Percentiles rank a stretch among this genome's conserved stretches.
Conservation (phyloP, 2,797 vertebrate species). For the Hydrolagus colliei region DNA sequence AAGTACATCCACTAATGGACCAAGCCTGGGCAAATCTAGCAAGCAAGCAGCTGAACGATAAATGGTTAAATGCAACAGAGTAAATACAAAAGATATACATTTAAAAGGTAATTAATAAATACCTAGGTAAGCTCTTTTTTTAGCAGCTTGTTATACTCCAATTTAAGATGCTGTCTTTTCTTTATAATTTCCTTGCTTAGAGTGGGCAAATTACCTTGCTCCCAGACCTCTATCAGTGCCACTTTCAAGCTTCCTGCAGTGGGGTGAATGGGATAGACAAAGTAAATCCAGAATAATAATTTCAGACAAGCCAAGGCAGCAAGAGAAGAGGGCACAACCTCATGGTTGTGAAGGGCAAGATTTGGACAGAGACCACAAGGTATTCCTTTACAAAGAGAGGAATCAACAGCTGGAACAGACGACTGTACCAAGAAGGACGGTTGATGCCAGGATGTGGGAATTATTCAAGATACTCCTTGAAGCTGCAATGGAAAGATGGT, state of each 20-base stretch:
- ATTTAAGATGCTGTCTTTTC: background rate
- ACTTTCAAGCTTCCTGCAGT: background rate
- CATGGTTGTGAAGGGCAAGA: background rate
- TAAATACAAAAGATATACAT: background rate
- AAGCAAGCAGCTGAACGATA: background rate
- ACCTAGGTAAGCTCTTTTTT: background rate
- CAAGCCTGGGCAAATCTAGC: background rate
- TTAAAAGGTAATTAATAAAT: background rate
- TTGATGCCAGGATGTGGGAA: background rate
- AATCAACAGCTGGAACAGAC: background rate
- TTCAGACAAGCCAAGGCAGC: too few relatives aligned
- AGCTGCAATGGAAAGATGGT: too few relatives aligned
- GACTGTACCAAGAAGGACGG: background rate
- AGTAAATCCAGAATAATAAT: too few relatives aligned
- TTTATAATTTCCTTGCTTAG: background rate
- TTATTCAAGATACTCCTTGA: too few relatives aligned
- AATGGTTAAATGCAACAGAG: background rate
- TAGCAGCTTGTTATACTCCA: too few relatives aligned
- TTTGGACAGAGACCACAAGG: background rate
- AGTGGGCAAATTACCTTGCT: background rate
- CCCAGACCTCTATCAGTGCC: background rate
- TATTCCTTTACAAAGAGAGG: background rate
- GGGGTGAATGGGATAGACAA: background rate
- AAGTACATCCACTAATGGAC: background rate
- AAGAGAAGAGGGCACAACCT: too few relatives aligned